Base-by-base conservation (phyloP, 2,797 vertebrate genomes). In the Catharus ustulatus region DNA sequence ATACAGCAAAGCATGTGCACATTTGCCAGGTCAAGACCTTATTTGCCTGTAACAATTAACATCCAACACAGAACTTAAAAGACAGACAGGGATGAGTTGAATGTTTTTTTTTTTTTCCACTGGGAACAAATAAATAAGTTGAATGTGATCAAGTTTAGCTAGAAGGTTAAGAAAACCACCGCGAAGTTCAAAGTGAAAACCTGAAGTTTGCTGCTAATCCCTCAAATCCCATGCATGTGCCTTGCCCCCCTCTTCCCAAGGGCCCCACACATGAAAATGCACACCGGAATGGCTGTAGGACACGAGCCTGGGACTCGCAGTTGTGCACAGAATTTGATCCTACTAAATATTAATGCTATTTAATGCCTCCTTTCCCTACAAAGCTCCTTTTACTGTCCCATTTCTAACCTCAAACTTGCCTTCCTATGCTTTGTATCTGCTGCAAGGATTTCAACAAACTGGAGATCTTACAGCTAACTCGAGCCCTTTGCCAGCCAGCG, bases 1-100 rank as follows among this genome's bases (percentile, higher is more conserved):
- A 95, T 84, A 93, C 19, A 4, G 52, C 71, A 84, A 93, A 96
- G 79, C 85, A 88, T 88, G 91, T 90, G 87, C 48, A 14, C 87
- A 91, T 95, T 84, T 95, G 82, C 59, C 77, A 82, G 89, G 94
- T 92, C 91, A 90, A 81, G 87, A 92, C 85, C 77, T 59, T 94
- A 67, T 90, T 63, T 94, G 85, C 82, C 86, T 90, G n/a, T 34
- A 94, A 94, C 64, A 89, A 92, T 92, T 91, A 91, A 94, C 63
- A 95, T 79, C 75, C 74, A 94, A 67, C 63, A 63, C 1, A 68
- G 46, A 96, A 83, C 73, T 89, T 77, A 90, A 74, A 77, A 85
- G 67, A 79, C n/a, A 93, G 68, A 80, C 10, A 43, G 54, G 43
- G 58, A 91, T 62, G 36, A n/a, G 51, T 42, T 76, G 74, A 79